Percentiles rank a stretch among this genome's conserved stretches.
Conservation (phyloP, 2,888 invertebrate genomes). For the Lasioglossum morio region DNA sequence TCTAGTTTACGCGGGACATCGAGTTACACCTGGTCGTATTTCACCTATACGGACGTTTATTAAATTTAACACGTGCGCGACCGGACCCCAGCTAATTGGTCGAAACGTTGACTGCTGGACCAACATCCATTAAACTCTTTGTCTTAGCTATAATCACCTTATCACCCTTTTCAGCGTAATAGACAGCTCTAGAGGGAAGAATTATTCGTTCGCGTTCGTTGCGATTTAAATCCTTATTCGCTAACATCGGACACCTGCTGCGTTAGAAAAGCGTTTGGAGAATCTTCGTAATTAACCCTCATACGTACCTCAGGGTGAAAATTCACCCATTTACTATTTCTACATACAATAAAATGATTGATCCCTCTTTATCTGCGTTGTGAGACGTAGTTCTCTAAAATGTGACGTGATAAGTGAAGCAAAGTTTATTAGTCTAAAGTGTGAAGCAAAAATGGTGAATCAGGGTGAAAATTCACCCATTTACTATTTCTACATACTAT, state of each 20-base stretch:
- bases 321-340: no score
- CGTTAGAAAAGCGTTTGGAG: no score
- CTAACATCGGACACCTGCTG: background rate
- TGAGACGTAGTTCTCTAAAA: no score
- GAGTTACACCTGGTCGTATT: conserved; percentile 65
- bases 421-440: no score
- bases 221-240: background rate
- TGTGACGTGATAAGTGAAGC: no score
- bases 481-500: no score
- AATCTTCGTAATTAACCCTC: no score
- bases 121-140: background rate
- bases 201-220: background rate
- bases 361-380: no score
- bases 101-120: background rate
- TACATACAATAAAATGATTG: no score
- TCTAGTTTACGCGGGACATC: conserved; percentile 59
- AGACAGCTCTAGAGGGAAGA: background rate
- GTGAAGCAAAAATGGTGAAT: no score
- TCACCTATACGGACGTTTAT: conserved; percentile 63
- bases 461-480: no score
- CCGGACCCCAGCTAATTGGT: conserved; percentile 8
- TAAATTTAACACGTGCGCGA: conserved; percentile 55
- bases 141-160: background rate
- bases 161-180: background rate
- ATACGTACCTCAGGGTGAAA: no score